Percentiles rank a stretch among this genome's conserved stretches.
These are phyloP conservation scores for Lamellibrachia satsuma DNA, from an alignment of 2,888 invertebrate species.

Conservation along the genomic window DNA sequence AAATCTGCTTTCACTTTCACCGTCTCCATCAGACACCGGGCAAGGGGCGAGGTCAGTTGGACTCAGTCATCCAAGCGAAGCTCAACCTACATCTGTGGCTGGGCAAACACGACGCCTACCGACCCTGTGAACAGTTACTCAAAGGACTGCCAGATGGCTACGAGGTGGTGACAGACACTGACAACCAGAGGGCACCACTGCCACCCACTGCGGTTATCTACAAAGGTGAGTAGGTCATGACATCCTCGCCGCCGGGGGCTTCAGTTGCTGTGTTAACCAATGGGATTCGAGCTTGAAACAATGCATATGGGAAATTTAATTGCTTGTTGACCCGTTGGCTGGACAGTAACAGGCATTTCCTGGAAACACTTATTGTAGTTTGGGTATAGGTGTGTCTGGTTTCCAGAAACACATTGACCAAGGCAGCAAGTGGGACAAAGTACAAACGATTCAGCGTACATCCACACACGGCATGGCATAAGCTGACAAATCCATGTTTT, in stretches of 20 bases:
- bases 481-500: too few relatives aligned
- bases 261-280: too few relatives aligned
- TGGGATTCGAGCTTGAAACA: too few relatives aligned
- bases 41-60: constrained; percentile 38
- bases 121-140: constrained; percentile 35
- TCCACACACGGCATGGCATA: too few relatives aligned
- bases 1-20: neutral
- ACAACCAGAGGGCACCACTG: constrained; percentile 14
- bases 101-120: constrained; percentile 36
- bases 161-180: constrained; percentile 30
- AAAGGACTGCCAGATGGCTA: constrained; percentile 42
- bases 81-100: constrained; percentile 45
- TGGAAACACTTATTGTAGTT: too few relatives aligned
- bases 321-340: too few relatives aligned
- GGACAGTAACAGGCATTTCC: too few relatives aligned
- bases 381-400: too few relatives aligned
- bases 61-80: constrained; percentile 47
- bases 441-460: too few relatives aligned
- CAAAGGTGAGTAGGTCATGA: constrained; percentile 35
- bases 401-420: too few relatives aligned
- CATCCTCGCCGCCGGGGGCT: neutral
- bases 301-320: too few relatives aligned
- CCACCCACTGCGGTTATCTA: constrained; percentile 43
- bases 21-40: constrained; percentile 41
- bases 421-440: too few relatives aligned